Percentiles rank a stretch among this genome's conserved stretches.
phyloP scores from a whole-genome alignment of 2,113 vertebrate genomes.

The Amblyopsis rosae region DNA sequence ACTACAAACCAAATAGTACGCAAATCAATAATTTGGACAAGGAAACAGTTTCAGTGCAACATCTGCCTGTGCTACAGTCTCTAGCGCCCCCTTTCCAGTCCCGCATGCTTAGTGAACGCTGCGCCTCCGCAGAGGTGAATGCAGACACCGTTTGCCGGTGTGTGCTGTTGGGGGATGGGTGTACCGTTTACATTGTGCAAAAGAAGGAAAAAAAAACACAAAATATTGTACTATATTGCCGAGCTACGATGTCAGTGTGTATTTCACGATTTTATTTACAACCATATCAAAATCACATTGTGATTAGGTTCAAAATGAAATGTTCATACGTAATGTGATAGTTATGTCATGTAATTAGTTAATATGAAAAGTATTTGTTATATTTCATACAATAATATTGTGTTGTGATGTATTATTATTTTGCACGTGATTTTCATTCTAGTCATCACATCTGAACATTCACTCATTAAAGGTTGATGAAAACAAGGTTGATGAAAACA shows the following conservation, averaged over 20 bases:
- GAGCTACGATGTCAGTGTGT: not conserved
- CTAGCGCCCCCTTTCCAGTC: not conserved
- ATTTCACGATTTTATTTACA: not conserved
- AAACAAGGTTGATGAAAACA: no score
- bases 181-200: not conserved
- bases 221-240: not conserved
- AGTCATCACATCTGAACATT: no score
- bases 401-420: not conserved
- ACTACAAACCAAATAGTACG: no score
- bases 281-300: not conserved
- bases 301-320: no score
- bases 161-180: conserved; percentile 59
- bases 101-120: conserved; percentile 45
- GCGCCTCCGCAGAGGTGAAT: conserved; percentile 43
- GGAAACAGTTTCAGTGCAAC: no score
- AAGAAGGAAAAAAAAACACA: not conserved
- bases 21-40: no score
- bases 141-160: conserved; percentile 14
- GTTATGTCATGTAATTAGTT: not conserved
- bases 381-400: not conserved
- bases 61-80: not conserved
- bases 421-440: no score
- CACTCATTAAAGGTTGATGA: no score
- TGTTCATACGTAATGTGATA: not conserved
- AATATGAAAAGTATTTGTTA: no score